A percentile compares a stretch with the other conserved stretches of the same genome.
Evolutionary conservation across 2,888 invertebrate species (phyloP).

Genomic region (Embidobia sp.): DNA sequence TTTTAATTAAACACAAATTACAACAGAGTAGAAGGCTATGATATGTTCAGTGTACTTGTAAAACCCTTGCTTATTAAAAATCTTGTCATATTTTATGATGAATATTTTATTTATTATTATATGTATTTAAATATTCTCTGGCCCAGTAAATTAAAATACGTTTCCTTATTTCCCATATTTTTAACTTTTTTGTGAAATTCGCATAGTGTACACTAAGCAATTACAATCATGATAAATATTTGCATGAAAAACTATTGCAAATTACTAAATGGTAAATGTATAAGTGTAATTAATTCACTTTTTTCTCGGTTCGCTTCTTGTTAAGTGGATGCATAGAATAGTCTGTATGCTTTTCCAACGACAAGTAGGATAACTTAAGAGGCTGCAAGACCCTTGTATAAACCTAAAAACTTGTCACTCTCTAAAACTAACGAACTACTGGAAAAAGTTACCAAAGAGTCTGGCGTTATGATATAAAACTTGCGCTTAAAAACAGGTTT

Average conservation of each 20-base stretch:
- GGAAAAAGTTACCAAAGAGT: slow-evolving; percentile 34
- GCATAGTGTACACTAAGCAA: too few species aligned
- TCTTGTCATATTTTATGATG: too few species aligned
- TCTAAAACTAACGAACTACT: slow-evolving; percentile 49
- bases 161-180: too few species aligned
- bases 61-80: too few species aligned
- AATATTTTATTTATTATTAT: not conserved
- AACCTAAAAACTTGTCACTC: slow-evolving; percentile 53
- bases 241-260: too few species aligned
- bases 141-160: too few species aligned
- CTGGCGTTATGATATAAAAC: slow-evolving; percentile 23
- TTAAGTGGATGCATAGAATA: slow-evolving; percentile 37
- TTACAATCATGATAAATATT: too few species aligned
- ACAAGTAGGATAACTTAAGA: slow-evolving; percentile 47
- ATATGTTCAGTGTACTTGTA: not conserved
- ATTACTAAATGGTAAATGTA: too few species aligned
- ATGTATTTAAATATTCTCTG: too few species aligned
- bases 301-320: slow-evolving; percentile 15
- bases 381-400: slow-evolving; percentile 40
- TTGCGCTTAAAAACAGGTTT: slow-evolving; percentile 3
- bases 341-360: slow-evolving; percentile 13
- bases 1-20: slow-evolving; percentile 1
- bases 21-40: not conserved
- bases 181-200: too few species aligned
- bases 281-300: too few species aligned